Evolutionary conservation across 2,113 vertebrate species (phyloP), one percentile per base, ranked within the genome.

Genomic region (Chaenocephalus aceratus): DNA sequence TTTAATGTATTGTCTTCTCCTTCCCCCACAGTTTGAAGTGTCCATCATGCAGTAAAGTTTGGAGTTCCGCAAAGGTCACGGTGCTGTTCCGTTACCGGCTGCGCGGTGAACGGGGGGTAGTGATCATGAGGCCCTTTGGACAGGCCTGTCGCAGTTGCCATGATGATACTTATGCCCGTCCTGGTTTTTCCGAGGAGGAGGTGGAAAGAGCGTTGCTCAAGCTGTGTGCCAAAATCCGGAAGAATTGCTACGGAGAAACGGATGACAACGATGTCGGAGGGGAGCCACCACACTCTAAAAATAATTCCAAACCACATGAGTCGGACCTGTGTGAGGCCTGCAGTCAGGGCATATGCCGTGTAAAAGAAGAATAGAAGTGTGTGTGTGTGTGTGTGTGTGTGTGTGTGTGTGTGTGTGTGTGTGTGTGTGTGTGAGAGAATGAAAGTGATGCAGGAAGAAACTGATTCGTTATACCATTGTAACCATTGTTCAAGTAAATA

Each of bases 71-170:
- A 15, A 72, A 65, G 45, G 80, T 86, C 61, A 6, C 77, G 54
- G 11, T 94, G 67, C 21, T 94, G 59, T 93, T 93, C 60, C 85
- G 46, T n/a, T 93, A 94, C 81, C 73, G 92, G 63, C 88, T 92
- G 72, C 51, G 30, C 10, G 7, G 12, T 0, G 63, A 14, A 15
- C 62, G 80, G 2, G 93, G 92, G 3, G 89, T 88, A 0, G 89
- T 93, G 75, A 79, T 89, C 78, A 88, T 91, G 89, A 76, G 92
- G 10, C 90, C 93, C 30, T 91, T 93, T 4, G 64, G 89, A 36
- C 92, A 94, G 75, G 53, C 80, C 6, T 94, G 92, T 21, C 74
- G 74, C 6, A 4, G 15, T 0, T 93, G 93, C 67, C 3, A 44
- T 0, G 36, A 77, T 0, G 12, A 15, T 3, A 0, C 1, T 5